A percentile compares a stretch with the other conserved stretches of the same genome.
Evolutionary conservation across 2,888 invertebrate genomes (phyloP).

Genomic region (Pomacea canaliculata): DNA sequence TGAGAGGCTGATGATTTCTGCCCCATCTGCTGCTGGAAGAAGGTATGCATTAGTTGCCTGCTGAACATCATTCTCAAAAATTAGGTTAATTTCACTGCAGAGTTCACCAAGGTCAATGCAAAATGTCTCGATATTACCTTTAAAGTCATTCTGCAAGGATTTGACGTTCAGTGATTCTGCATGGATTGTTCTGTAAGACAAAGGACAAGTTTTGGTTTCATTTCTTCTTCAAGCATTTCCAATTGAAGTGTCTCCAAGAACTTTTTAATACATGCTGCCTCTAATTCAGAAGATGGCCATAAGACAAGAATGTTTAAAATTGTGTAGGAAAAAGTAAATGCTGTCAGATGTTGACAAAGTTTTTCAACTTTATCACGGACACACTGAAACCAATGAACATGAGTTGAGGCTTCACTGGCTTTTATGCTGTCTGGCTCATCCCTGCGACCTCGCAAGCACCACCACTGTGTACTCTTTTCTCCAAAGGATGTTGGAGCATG

Average conservation of each 20-base stretch:
- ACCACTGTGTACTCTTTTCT: slow-evolving; percentile 29
- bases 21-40: slow-evolving; percentile 23
- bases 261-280: slow-evolving; percentile 15
- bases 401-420: slow-evolving; percentile 12
- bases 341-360: slow-evolving; percentile 31
- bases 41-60: slow-evolving; percentile 13
- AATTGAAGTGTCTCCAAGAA: slow-evolving; percentile 23
- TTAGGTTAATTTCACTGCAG: slow-evolving; percentile 20
- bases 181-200: background rate
- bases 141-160: background rate
- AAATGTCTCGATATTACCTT: background rate
- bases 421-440: slow-evolving; percentile 40
- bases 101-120: slow-evolving; percentile 12
- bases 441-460: slow-evolving; percentile 19
- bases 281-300: slow-evolving; percentile 32
- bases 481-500: slow-evolving; percentile 8
- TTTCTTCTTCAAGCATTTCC: background rate
- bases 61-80: background rate
- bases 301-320: slow-evolving; percentile 32
- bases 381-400: slow-evolving; percentile 32
- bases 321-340: slow-evolving; percentile 37
- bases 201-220: slow-evolving; percentile 14
- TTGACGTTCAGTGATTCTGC: background rate
- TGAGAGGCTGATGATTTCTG: slow-evolving; percentile 7
- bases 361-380: slow-evolving; percentile 25